phyloP scores from a whole-genome alignment of 2,888 invertebrate species.

The Camponotus fellah region DNA sequence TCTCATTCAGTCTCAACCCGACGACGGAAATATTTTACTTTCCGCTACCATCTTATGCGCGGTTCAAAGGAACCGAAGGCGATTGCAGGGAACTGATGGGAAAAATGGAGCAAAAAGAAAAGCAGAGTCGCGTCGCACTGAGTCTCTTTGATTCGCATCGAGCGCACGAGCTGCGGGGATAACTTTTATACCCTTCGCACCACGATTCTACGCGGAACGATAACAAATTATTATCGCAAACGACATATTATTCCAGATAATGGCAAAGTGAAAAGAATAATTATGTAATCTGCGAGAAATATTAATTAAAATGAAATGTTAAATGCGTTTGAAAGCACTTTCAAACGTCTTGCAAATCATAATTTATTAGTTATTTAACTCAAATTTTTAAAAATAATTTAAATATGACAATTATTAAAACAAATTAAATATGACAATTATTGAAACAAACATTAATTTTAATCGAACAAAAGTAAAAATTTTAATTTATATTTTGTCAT shows the following conservation, averaged over 20 bases:
- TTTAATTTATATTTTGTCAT: not conserved
- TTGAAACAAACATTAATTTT: not conserved
- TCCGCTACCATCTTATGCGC: conserved; percentile 45
- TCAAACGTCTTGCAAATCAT: not conserved
- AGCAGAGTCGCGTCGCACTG: conserved; percentile 2
- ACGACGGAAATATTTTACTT: conserved; percentile 65
- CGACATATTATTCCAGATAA: conserved; percentile 27
- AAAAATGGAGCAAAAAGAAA: conserved; percentile 28
- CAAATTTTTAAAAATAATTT: not conserved
- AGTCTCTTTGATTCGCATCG: conserved; percentile 48
- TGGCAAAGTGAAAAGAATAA: conserved; percentile 6
- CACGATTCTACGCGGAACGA: conserved; percentile 15
- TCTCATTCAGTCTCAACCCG: conserved; percentile 53
- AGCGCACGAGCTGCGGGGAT: conserved; percentile 13
- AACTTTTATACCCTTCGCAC: conserved; percentile 41
- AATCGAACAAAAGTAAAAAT: not conserved
- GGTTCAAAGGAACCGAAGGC: conserved; percentile 63
- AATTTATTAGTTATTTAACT: not conserved
- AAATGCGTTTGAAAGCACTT: not conserved
- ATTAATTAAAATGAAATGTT: conserved; percentile 20
- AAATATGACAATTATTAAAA: not conserved
- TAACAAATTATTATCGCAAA: conserved; percentile 47
- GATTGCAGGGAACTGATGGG: conserved; percentile 41
- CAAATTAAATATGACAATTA: not conserved
- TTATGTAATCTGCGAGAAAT: not conserved